phyloP scores from a whole-genome alignment of 2,113 vertebrate species.

The Strix uralensis region DNA sequence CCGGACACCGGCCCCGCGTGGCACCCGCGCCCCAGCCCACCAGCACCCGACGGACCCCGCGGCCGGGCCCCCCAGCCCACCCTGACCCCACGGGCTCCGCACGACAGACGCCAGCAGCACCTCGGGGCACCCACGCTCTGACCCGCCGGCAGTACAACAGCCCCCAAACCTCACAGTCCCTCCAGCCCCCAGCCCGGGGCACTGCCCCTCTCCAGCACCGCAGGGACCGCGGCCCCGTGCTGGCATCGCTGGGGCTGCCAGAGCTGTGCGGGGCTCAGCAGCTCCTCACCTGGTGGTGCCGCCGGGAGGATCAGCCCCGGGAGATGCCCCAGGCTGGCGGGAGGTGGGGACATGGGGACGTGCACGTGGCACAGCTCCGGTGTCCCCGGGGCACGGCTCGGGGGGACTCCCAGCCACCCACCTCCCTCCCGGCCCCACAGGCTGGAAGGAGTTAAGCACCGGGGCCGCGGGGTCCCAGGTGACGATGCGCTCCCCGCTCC shows the following conservation, averaged over 20 bases:
- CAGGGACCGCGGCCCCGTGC: not conserved
- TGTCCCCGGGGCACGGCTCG: not conserved
- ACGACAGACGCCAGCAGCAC: not conserved
- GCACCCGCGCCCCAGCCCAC: not conserved
- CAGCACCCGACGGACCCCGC: rapidly evolving
- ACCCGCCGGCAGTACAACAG: not conserved
- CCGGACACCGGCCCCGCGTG: constrained; percentile 7
- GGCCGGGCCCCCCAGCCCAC: not conserved
- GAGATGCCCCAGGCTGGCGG: not conserved
- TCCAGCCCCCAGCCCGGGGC: rapidly evolving
- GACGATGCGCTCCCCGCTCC: not conserved
- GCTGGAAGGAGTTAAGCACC: constrained; percentile 11
- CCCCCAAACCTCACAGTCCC: not conserved
- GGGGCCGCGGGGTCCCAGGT: not conserved
- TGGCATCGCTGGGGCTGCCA: not conserved
- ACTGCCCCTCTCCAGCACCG: too few relatives aligned
- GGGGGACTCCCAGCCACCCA: not conserved
- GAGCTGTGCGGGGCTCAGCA: not conserved
- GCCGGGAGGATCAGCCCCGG: not conserved
- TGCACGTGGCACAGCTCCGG: not conserved
- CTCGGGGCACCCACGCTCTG: not conserved
- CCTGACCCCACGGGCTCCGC: not conserved
- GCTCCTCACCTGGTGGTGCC: not conserved
- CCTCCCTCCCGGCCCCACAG: not conserved
- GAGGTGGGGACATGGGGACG: not conserved